phyloP scores from a whole-genome alignment of 1,140 invertebrate species.

The Magallana gigas region DNA sequence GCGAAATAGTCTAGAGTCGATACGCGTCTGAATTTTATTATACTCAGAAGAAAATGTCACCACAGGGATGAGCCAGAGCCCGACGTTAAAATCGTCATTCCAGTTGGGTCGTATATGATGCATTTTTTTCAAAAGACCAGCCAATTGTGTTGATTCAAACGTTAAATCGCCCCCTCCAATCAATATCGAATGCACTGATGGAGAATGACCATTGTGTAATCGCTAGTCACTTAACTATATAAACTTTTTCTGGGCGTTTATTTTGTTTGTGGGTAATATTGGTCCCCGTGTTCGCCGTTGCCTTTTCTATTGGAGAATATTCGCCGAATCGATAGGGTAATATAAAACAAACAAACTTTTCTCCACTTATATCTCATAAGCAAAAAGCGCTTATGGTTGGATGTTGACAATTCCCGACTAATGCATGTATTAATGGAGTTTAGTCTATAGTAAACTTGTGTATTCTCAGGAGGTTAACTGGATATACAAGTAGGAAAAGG shows the following conservation, averaged over 20 bases:
- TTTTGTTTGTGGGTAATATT: neutral
- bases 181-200: neutral
- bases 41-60: neutral
- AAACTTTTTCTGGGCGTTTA: neutral
- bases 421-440: neutral
- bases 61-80: neutral
- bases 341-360: neutral
- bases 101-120: neutral
- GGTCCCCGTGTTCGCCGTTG: neutral
- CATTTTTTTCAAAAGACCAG: neutral
- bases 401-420: conserved; percentile 1
- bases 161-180: conserved; percentile 13
- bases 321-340: neutral
- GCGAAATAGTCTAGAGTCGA: neutral
- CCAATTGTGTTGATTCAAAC: conserved; percentile 11
- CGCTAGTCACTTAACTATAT: neutral
- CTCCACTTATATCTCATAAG: neutral
- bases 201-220: conserved; percentile 1
- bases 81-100: neutral
- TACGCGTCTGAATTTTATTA: neutral
- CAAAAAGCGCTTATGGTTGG: conserved; percentile 1
- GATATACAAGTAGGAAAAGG: neutral
- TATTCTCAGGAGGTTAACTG: neutral
- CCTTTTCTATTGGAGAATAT: neutral
- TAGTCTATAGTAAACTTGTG: neutral